Evolutionary conservation across 2,113 vertebrate species (phyloP), one percentile per base, ranked within the genome.

Genomic region (Panurus biarmicus): DNA sequence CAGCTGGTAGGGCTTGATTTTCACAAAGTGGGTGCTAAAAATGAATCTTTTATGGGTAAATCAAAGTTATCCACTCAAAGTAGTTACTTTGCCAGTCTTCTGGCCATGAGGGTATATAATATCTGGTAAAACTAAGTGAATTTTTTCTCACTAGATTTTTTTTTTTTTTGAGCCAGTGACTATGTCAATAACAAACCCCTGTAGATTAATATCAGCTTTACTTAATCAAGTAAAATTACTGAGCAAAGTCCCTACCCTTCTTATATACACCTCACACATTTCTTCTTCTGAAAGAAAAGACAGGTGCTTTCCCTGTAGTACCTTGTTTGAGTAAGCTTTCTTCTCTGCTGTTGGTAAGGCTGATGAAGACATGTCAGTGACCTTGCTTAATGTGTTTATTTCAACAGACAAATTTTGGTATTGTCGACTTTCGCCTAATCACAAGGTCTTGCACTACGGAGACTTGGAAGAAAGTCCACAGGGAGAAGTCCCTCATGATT

Each of bases 391-490:
- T 84, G 23, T 9, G 0, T 85, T 96, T 92, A 20, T 90, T 92
- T 90, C 93, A 61, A 91, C 97, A 99, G 99, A 99, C 93, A 99
- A 99, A 94, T 99, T 99, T 94, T 99, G 99, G 99, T 99, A 99
- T 94, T 99, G 99, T 81, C 99, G 99, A 29, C 98, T 99, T 75
- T 99, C 99, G 19, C 99, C 99, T 17, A 99, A 99, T 96, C 99
- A 99, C 98, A 99, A 99, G 97, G 99, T 99, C 96, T 98, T 99
- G 95, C 99, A 99, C 98, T 99, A 99, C 14, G 99, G 99, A 85
- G 99, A 99, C 92, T 97, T 99, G 97, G 99, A 99, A 91, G 99
- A 99, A 97, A 99, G 98, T 95, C 99, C 99, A 50, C 99, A 99
- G 96, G 99, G 98, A 72, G 99, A 99, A 92, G 99, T 99, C 45